Percentiles rank a stretch among this genome's conserved stretches.
phyloP scores from a whole-genome alignment of 2,113 vertebrate genomes.

The Apus apus region DNA sequence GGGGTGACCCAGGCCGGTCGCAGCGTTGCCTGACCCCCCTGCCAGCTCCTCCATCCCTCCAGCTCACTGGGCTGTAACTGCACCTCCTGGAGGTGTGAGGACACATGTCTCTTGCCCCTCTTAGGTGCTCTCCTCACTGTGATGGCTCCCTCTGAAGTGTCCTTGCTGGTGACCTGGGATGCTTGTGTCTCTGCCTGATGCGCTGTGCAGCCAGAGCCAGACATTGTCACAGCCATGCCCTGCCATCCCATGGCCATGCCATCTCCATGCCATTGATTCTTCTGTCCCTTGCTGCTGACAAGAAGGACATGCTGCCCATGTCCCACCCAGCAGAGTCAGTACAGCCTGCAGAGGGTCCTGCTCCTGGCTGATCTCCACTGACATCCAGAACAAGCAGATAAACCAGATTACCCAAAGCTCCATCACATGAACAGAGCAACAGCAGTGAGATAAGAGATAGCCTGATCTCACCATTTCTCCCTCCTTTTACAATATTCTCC shows the following conservation, averaged over 20 bases:
- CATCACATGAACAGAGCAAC: neutral
- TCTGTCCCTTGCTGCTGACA: fast-evolving
- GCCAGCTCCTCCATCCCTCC: neutral
- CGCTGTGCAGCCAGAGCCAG: neutral
- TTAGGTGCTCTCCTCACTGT: neutral
- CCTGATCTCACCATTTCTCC: neutral
- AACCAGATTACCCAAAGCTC: neutral
- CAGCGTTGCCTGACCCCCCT: neutral
- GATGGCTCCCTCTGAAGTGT: too few relatives aligned
- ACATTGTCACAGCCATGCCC: neutral
- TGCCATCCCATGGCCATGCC: neutral
- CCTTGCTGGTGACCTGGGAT: neutral
- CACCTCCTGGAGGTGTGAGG: too few relatives aligned
- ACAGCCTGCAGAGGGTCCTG: neutral
- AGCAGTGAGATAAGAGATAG: neutral
- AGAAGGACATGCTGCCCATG: fast-evolving
- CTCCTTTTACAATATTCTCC: fast-evolving
- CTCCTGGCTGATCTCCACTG: neutral
- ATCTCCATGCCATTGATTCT: too few relatives aligned
- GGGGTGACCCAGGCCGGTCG: neutral
- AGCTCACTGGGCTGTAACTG: neutral
- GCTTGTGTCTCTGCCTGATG: neutral
- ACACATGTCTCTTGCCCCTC: too few relatives aligned
- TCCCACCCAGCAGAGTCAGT: fast-evolving
- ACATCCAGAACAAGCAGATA: neutral